Evolutionary conservation across 1,140 invertebrate genomes (phyloP).

Genomic region (Glossosoma conforme): DNA sequence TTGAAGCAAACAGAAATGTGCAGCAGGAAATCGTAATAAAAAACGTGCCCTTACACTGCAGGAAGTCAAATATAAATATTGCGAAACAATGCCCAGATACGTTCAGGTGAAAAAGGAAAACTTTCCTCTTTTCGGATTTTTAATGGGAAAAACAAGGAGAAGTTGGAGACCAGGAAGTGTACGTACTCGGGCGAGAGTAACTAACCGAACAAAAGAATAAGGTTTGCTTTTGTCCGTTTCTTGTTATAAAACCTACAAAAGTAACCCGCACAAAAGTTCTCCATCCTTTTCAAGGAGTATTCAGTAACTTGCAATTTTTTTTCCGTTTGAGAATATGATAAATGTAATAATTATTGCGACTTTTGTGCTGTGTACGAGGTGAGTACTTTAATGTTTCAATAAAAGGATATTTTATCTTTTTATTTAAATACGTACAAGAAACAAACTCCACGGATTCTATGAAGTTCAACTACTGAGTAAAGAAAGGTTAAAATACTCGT

Average conservation of each 20-base stretch:
- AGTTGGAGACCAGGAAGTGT: conserved; percentile 17
- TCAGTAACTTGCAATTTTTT: too few relatives aligned
- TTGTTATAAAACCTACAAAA: neutral
- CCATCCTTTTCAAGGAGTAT: too few relatives aligned
- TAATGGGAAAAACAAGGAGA: conserved; percentile 17
- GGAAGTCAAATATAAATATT: conserved; percentile 31
- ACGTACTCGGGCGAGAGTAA: conserved; percentile 17
- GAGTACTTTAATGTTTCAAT: too few relatives aligned
- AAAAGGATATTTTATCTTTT: too few relatives aligned
- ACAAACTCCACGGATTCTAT: too few relatives aligned
- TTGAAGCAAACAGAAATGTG: conserved; percentile 16
- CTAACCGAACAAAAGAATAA: conserved; percentile 29
- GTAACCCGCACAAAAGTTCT: too few relatives aligned
- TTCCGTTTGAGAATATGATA: too few relatives aligned
- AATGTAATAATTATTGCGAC: too few relatives aligned
- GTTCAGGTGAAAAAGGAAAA: conserved; percentile 28
- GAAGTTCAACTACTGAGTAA: too few relatives aligned
- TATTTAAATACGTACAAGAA: too few relatives aligned
- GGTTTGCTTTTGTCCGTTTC: conserved; percentile 19
- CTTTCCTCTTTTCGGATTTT: conserved; percentile 27
- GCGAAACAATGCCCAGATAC: conserved; percentile 31
- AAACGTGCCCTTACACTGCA: conserved; percentile 24
- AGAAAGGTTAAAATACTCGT: too few relatives aligned
- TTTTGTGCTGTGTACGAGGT: too few relatives aligned
- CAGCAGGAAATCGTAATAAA: conserved; percentile 30